Evolutionary conservation across 1,140 invertebrate species (phyloP), one percentile per base, ranked within the genome.

Genomic region (Drosophila tristis): DNA sequence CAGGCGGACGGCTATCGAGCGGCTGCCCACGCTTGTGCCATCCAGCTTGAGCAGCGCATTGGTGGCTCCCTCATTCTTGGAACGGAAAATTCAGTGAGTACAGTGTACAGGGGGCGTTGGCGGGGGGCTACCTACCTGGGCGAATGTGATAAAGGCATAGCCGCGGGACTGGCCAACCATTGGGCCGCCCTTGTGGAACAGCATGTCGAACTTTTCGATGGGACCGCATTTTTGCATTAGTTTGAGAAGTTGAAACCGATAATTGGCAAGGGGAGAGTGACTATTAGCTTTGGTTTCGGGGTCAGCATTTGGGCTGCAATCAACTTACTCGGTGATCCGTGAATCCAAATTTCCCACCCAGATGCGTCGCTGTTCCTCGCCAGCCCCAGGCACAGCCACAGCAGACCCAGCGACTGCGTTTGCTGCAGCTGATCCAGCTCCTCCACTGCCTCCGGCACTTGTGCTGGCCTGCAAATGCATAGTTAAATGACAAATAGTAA

Each of bases 221-320:
- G 94, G 93, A 91, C 97, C 97, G 95, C 96, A 96, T 94, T 96
- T 96, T 95, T 98, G 97, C 93, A 98, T 94, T 92, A 98, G 94
- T 97, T 98, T 98, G 92, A 98, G 93, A 93, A 98, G 95, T 95
- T 97, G 95, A 95, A 96, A 98, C 96, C 96, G 93, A 95, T 96
- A 95, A 94, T 62, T 78, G 93, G 80, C 93, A 84, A 93, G 93
- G 92, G 85, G 90, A 44, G 56, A 72, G 74, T 81, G 71, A 91
- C 93, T 84, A 73, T 80, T 64, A 91, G 81, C 65, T 25, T 26
- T 15, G 20, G 42, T 15, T 7, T 43, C 2, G 31, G 4, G 57
- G 9, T 42, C 26, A 44, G n/a, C 48, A 49, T 45, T 68, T 62
- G 49, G 47, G 42, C 16, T 11, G 43, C 5, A 25, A 59, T 39